Evolutionary conservation across 2,797 vertebrate species (phyloP).

Genomic region (Propithecus deckenii): DNA sequence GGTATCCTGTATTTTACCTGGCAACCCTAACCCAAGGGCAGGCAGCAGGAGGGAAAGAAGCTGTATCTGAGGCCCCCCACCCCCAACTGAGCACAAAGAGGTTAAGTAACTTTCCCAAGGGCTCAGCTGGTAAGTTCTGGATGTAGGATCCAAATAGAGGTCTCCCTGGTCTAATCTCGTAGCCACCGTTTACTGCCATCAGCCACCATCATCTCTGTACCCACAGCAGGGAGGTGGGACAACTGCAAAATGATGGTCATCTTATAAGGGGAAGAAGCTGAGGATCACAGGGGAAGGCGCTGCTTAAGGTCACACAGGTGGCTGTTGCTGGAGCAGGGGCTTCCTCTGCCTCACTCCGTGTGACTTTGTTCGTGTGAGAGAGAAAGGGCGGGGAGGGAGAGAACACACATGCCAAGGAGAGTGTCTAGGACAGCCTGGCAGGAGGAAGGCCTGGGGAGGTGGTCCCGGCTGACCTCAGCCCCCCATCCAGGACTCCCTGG

Average conservation of each 20-base stretch:
- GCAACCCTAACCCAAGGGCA: neutral
- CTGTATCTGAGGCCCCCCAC: neutral
- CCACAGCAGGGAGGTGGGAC: neutral
- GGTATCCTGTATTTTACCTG: neutral
- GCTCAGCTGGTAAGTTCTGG: neutral
- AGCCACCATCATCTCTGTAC: fast-evolving
- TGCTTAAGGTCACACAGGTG: neutral
- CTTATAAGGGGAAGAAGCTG: neutral
- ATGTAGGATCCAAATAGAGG: neutral
- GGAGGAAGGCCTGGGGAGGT: neutral
- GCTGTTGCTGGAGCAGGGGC: neutral
- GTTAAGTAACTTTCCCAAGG: neutral
- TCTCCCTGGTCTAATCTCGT: too few species aligned
- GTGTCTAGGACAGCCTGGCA: fast-evolving
- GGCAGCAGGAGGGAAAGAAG: neutral
- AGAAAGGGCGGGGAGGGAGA: neutral
- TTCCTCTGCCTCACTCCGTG: fast-evolving
- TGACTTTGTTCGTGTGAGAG: neutral
- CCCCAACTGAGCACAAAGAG: neutral
- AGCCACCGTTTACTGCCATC: fast-evolving
- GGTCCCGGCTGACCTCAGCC: fast-evolving
- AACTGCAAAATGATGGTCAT: fast-evolving
- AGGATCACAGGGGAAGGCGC: neutral
- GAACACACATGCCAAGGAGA: fast-evolving
- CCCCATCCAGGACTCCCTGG: slow-evolving; percentile 90